These are phyloP conservation scores for Xestoiulus laeticollis DNA, from an alignment of 2,888 invertebrate genomes.

Conservation along the genomic window DNA sequence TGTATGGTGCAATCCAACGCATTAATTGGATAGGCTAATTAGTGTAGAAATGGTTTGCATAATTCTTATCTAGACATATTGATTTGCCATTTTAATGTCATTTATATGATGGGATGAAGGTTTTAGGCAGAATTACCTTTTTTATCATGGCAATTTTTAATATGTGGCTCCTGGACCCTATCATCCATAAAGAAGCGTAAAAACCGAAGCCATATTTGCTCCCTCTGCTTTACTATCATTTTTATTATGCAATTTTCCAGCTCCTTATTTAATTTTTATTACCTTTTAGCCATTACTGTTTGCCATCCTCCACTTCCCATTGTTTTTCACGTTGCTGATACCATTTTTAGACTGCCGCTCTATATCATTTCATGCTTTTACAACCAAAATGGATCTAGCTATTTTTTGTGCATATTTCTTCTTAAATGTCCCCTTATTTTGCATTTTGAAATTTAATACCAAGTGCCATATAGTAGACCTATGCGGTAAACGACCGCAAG, in stretches of 20 bases:
- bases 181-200: background rate
- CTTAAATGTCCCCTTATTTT: background rate
- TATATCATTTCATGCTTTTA: background rate
- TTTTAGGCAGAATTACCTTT: background rate
- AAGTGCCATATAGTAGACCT: background rate
- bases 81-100: background rate
- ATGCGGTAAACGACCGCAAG: background rate
- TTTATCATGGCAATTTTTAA: background rate
- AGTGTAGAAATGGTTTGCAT: background rate
- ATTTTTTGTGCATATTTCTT: background rate
- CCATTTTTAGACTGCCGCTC: background rate
- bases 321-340: background rate
- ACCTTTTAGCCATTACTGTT: background rate
- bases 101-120: background rate
- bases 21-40: background rate
- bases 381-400: background rate
- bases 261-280: slow-evolving; percentile 41
- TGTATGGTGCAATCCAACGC: background rate
- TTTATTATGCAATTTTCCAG: slow-evolving; percentile 12
- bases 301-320: background rate
- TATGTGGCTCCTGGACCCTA: background rate
- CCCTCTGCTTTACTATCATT: background rate
- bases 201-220: background rate
- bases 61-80: slow-evolving; percentile 6
- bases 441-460: background rate